phyloP scores from a whole-genome alignment of 92 coral and sea anemone genomes.

The Porites rus region DNA sequence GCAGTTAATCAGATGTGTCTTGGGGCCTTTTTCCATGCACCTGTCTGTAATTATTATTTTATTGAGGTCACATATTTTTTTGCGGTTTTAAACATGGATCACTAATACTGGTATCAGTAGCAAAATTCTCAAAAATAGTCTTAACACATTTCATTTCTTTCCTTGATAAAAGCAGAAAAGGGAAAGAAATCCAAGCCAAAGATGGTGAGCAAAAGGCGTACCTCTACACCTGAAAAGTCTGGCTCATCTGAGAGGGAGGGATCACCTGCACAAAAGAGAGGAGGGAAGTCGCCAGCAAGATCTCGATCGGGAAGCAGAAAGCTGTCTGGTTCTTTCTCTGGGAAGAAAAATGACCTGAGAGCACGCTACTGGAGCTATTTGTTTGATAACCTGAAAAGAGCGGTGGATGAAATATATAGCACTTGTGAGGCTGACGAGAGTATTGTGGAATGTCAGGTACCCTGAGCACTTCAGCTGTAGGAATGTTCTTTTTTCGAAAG shows the following conservation, averaged over 20 bases:
- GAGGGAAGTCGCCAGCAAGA: slow-evolving; percentile 80
- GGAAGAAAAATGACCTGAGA: slow-evolving; percentile 90
- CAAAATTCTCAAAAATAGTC: too few relatives aligned
- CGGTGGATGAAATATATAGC: slow-evolving; percentile 98
- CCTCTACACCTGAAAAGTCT: slow-evolving; percentile 86
- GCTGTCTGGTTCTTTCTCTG: slow-evolving; percentile 78
- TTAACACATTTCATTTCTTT: too few relatives aligned
- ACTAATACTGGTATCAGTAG: too few relatives aligned
- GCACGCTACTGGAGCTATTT: slow-evolving; percentile 98
- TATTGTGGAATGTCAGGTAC: slow-evolving; percentile 97
- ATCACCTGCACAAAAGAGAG: slow-evolving; percentile 78
- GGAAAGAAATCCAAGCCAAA: slow-evolving; percentile 65
- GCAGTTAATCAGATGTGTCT: too few relatives aligned
- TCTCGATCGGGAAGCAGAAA: slow-evolving; percentile 75
- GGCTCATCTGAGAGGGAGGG: slow-evolving; percentile 91
- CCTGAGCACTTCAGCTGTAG: neutral
- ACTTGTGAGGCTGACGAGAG: slow-evolving; percentile 97
- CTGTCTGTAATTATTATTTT: too few relatives aligned
- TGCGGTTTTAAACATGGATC: too few relatives aligned
- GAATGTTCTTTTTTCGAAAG: neutral
- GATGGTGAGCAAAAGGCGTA: slow-evolving; percentile 66
- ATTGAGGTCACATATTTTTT: too few relatives aligned
- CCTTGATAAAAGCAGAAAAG: slow-evolving; percentile 22
- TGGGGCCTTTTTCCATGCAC: too few relatives aligned
- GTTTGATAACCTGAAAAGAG: slow-evolving; percentile 96